These are phyloP conservation scores for Caenorhabditis inopinata DNA, from an alignment of 1,140 invertebrate species.

Conservation along the genomic window DNA sequence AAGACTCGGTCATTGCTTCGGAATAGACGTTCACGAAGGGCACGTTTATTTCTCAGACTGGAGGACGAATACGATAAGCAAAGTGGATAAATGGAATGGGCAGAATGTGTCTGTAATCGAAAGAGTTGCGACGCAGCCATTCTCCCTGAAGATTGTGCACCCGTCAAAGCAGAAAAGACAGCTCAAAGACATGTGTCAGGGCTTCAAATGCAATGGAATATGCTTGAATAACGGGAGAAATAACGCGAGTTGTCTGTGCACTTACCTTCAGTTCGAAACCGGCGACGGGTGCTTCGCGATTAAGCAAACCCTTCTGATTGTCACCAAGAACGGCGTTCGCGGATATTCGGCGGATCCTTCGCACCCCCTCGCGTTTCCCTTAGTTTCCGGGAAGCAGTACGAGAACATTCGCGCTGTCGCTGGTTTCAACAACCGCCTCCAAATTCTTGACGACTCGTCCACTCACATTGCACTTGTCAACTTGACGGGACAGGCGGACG, in stretches of 20 bases:
- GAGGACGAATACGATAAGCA: conserved; percentile 81
- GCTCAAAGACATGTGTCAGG: conserved; percentile 71
- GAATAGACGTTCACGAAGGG: conserved; percentile 81
- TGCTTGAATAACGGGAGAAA: conserved; percentile 69
- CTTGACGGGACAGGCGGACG: not conserved
- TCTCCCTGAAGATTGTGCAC: conserved; percentile 82
- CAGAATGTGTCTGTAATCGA: conserved; percentile 71
- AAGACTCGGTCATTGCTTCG: conserved; percentile 78
- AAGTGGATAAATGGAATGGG: conserved; percentile 74
- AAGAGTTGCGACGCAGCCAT: conserved; percentile 75
- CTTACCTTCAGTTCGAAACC: conserved; percentile 51
- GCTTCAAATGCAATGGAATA: conserved; percentile 73
- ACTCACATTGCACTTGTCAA: not conserved
- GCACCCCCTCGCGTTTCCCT: conserved; percentile 19
- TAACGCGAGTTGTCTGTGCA: not conserved
- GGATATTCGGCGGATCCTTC: conserved; percentile 37
- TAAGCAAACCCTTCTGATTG: conserved; percentile 45
- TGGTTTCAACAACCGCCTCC: conserved; percentile 1
- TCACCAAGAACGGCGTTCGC: not conserved
- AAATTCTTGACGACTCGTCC: not conserved
- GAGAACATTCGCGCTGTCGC: conserved; percentile 39
- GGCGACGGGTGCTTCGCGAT: conserved; percentile 49
- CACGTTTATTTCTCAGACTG: conserved; percentile 88
- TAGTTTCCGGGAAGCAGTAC: conserved; percentile 34
- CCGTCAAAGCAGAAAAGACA: conserved; percentile 74